These are phyloP conservation scores for Heterohyrax brucei DNA, from an alignment of 2,797 vertebrate species.

Conservation along the genomic window DNA sequence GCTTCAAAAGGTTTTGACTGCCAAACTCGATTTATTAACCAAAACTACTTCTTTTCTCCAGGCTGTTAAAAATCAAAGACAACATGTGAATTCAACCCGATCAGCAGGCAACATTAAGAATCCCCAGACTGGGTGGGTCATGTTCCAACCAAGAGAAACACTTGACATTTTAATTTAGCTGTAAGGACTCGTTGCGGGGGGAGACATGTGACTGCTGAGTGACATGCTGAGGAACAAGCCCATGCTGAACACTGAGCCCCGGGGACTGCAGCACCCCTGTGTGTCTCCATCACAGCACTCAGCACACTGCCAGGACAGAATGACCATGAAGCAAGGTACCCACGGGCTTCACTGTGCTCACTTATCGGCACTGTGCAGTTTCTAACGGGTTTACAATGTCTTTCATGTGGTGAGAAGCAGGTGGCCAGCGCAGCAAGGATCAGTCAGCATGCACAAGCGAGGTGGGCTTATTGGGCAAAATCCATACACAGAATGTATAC, in stretches of 20 bases:
- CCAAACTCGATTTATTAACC: neutral
- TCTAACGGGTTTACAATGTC: too few species aligned
- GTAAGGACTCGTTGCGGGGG: neutral
- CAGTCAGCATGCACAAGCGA: too few species aligned
- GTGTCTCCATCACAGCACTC: rapidly evolving
- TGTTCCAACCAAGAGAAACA: neutral
- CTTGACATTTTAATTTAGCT: neutral
- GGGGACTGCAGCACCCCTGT: rapidly evolving
- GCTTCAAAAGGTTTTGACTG: neutral
- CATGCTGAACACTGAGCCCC: neutral
- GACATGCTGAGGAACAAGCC: neutral
- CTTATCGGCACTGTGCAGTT: too few species aligned
- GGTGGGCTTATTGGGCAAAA: too few species aligned
- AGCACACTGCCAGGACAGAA: too few species aligned
- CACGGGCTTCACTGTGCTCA: too few species aligned
- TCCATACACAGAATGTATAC: too few species aligned
- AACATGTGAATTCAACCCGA: neutral
- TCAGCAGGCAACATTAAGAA: neutral
- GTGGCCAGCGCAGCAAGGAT: too few species aligned
- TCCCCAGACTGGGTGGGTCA: neutral
- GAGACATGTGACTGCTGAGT: neutral
- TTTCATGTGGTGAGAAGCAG: too few species aligned
- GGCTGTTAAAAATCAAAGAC: neutral
- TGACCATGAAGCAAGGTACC: too few species aligned
- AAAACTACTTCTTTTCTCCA: neutral